Percentiles rank a stretch among this genome's conserved stretches.
Conservation (phyloP, 92 coral and sea anemone species). For the Phenganax marumi region DNA sequence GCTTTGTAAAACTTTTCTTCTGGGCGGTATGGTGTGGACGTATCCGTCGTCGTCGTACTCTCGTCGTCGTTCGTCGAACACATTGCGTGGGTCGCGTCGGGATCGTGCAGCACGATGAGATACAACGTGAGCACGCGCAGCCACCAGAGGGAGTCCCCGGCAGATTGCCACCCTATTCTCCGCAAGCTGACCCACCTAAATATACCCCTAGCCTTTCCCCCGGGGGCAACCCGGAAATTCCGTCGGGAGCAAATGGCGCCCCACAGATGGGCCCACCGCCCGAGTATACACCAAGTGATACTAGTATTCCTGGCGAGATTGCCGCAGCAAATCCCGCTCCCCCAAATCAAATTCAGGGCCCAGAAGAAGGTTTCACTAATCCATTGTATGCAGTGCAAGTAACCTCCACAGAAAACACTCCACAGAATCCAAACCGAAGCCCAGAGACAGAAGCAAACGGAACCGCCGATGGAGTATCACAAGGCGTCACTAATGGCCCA, state of each 20-base stretch:
- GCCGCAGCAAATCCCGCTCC: no score
- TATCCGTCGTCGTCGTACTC: not conserved
- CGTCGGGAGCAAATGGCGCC: not conserved
- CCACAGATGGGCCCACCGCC: not conserved
- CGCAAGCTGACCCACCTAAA: not conserved
- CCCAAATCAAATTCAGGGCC: no score
- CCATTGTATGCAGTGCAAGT: no score
- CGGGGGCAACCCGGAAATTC: no score
- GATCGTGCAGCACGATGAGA: slow-evolving; percentile 12
- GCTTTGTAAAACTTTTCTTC: not conserved
- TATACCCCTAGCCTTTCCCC: no score
- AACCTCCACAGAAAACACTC: no score
- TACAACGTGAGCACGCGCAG: not conserved
- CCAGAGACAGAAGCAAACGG: not conserved
- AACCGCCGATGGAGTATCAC: not conserved
- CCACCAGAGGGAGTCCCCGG: not conserved
- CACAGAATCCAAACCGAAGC: not conserved
- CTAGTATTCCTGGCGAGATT: no score
- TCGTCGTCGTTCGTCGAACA: not conserved
- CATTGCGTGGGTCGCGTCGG: not conserved
- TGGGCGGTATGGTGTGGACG: not conserved
- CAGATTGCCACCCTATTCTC: not conserved
- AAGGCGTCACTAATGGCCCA: not conserved
- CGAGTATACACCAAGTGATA: no score
- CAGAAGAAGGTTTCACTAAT: no score